These are phyloP conservation scores for Embidobia sp. DNA, from an alignment of 2,888 invertebrate genomes.

Conservation along the genomic window DNA sequence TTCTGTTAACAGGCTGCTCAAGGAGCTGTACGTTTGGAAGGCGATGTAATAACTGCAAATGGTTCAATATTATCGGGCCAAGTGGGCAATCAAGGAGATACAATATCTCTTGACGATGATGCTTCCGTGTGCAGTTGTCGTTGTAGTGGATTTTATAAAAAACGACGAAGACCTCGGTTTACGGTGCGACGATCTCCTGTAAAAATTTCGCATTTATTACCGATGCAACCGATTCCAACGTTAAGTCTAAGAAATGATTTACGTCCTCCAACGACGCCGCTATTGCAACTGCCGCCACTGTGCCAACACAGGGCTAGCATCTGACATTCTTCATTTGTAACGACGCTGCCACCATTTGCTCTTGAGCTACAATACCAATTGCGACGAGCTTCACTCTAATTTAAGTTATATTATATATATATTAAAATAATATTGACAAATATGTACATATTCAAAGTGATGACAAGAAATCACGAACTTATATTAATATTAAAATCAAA, in stretches of 20 bases:
- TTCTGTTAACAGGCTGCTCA: constrained; percentile 95
- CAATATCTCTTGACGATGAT: constrained; percentile 80
- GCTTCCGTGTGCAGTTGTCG: constrained; percentile 82
- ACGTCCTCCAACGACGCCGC: constrained; percentile 76
- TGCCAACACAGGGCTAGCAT: constrained; percentile 81
- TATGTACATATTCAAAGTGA: constrained; percentile 55
- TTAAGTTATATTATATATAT: constrained; percentile 42
- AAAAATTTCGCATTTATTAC: constrained; percentile 83
- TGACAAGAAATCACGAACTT: constrained; percentile 32
- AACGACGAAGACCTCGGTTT: constrained; percentile 81
- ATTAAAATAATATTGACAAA: constrained; percentile 35
- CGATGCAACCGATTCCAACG: constrained; percentile 80
- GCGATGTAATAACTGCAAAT: constrained; percentile 97
- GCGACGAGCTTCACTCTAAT: constrained; percentile 73
- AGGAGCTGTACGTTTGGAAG: constrained; percentile 96
- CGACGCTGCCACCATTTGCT: constrained; percentile 66
- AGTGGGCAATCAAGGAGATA: constrained; percentile 81
- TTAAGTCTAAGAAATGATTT: constrained; percentile 71
- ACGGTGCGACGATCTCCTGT: constrained; percentile 83
- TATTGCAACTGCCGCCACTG: constrained; percentile 77
- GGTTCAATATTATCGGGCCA: constrained; percentile 92
- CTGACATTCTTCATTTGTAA: constrained; percentile 73
- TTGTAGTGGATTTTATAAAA: constrained; percentile 80
- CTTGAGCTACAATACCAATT: constrained; percentile 68
- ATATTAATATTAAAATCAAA: constrained; percentile 31